Percentiles rank a stretch among this genome's conserved stretches.
These are phyloP conservation scores for Unio delphinus DNA, from an alignment of 2,888 invertebrate genomes.

Conservation along the genomic window DNA sequence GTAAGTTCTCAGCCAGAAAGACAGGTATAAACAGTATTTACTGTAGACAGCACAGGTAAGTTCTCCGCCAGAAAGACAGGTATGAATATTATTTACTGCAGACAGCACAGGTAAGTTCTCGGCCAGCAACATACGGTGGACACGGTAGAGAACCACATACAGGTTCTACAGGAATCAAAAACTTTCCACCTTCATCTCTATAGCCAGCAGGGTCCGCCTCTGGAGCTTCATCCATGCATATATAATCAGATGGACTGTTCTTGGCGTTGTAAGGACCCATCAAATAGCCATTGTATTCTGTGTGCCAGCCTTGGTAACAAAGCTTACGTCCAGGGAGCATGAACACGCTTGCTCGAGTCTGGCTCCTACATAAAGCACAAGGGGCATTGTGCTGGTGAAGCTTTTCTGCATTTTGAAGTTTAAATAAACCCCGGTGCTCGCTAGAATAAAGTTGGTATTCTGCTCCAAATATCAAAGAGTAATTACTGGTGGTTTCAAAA, in stretches of 20 bases:
- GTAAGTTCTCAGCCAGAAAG: conserved; percentile 18
- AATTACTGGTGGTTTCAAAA: too few relatives aligned
- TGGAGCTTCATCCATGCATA: conserved; percentile 33
- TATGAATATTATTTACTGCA: conserved; percentile 19
- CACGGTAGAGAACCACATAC: conserved; percentile 38
- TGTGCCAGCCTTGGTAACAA: conserved; percentile 31
- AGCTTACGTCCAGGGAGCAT: conserved; percentile 31
- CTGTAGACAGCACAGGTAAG: conserved; percentile 37
- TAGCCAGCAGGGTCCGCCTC: conserved; percentile 25
- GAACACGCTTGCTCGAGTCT: conserved; percentile 9
- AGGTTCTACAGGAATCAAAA: conserved; percentile 24
- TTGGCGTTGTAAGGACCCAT: conserved; percentile 16
- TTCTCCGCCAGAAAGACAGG: conserved; percentile 9
- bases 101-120: conserved; percentile 30
- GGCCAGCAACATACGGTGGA: conserved; percentile 23
- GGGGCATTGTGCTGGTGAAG: too few relatives aligned
- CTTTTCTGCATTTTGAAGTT: not conserved
- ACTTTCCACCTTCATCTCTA: conserved; percentile 20
- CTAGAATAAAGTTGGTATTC: conserved; percentile 11
- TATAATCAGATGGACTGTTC: conserved; percentile 12
- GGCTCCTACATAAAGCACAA: conserved; percentile 22
- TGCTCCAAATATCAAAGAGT: not conserved
- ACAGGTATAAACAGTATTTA: conserved; percentile 5
- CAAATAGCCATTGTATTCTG: conserved; percentile 36
- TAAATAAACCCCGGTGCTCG: conserved; percentile 7